Conservation (phyloP, 2,113 vertebrate species). For the Trematocara marginatum region DNA sequence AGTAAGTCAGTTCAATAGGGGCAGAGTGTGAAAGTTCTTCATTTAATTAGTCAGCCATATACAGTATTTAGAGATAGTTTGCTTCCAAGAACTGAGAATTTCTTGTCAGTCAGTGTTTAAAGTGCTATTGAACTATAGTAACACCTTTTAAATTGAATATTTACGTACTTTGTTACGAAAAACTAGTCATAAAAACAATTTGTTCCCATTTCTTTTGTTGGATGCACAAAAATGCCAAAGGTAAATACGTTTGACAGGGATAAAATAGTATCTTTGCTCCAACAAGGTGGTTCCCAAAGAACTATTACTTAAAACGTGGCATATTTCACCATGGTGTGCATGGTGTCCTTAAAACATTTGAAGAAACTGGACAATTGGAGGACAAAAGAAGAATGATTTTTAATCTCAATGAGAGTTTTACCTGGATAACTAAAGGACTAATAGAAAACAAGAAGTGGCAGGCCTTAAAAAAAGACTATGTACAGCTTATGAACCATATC, state of each 20-base stretch:
- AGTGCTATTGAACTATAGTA: too few species aligned
- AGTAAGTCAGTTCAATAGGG: neutral
- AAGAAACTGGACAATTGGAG: neutral
- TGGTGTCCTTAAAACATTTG: neutral
- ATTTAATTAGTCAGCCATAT: neutral
- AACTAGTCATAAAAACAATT: neutral
- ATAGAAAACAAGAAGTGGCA: neutral
- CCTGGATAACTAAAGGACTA: neutral
- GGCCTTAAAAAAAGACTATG: neutral
- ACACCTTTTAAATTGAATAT: neutral
- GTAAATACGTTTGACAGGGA: neutral
- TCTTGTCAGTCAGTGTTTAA: neutral
- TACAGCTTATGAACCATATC: neutral
- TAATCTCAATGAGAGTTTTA: neutral
- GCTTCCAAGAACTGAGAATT: neutral
- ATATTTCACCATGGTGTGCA: neutral
- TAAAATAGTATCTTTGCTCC: neutral
- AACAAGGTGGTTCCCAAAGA: neutral
- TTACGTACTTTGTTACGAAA: rapidly evolving
- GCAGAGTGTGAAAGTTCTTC: neutral
- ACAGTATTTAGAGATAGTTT: neutral
- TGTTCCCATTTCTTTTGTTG: neutral
- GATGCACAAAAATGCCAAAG: neutral
- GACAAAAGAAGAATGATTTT: rapidly evolving
- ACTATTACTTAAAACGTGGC: neutral